Conservation (phyloP, 2,113 vertebrate genomes). For the Andinoacara biseriatus region DNA sequence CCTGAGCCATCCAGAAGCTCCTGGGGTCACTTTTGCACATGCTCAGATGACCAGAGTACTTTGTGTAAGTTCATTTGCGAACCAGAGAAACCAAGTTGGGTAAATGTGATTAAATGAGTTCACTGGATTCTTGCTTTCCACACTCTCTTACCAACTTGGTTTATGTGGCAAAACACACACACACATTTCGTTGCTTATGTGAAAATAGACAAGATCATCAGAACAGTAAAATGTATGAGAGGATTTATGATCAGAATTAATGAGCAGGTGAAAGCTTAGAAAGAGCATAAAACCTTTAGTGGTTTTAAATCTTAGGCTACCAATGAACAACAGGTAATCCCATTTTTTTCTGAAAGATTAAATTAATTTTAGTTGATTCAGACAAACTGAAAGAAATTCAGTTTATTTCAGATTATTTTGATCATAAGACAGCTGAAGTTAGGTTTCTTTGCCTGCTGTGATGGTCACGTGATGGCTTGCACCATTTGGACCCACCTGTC, state of each 20-base stretch:
- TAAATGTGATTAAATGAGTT: slow-evolving; percentile 1
- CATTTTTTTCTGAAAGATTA: background rate
- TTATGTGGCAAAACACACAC: background rate
- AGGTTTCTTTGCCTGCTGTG: background rate
- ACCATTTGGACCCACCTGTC: background rate
- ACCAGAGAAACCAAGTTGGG: background rate
- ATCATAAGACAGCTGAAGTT: background rate
- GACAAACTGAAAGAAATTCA: too few species aligned
- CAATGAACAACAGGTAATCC: background rate
- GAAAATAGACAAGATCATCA: background rate
- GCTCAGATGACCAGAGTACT: background rate
- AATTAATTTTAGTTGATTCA: too few species aligned
- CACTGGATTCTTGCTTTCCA: background rate
- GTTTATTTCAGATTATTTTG: too few species aligned
- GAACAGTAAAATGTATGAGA: background rate
- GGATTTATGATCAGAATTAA: too few species aligned
- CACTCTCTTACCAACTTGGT: background rate
- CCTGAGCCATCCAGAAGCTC: background rate
- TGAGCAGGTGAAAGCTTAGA: too few species aligned
- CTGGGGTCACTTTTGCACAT: background rate
- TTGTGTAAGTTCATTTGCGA: background rate
- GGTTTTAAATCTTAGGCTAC: background rate
- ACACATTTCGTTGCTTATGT: background rate
- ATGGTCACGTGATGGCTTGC: background rate
- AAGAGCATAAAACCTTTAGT: too few species aligned